Percentiles rank a stretch among this genome's conserved stretches.
phyloP scores from a whole-genome alignment of 2,888 invertebrate genomes.

The Byasa hedistus region DNA sequence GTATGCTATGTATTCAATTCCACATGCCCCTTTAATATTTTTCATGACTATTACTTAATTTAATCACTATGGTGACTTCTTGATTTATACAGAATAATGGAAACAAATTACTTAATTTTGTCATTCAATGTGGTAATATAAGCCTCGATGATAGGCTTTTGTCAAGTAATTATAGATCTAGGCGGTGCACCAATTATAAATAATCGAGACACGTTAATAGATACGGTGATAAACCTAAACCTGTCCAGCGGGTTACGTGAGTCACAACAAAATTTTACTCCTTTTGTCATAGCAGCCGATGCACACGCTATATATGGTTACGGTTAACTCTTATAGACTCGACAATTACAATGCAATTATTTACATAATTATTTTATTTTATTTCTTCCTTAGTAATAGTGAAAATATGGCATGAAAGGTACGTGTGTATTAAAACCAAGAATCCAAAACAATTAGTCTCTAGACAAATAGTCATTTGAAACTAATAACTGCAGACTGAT shows the following conservation, averaged over 20 bases:
- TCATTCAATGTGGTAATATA: slow-evolving; percentile 26
- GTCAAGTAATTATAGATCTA: slow-evolving; percentile 18
- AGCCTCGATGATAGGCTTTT: slow-evolving; percentile 18
- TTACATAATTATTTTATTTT: background rate
- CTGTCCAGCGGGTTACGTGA: slow-evolving; percentile 11
- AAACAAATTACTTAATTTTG: slow-evolving; percentile 34
- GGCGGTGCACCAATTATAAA: slow-evolving; percentile 21
- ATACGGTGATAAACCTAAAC: slow-evolving; percentile 18
- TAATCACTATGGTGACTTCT: slow-evolving; percentile 40
- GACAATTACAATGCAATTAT: background rate
- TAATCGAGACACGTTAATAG: slow-evolving; percentile 20
- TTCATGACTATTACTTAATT: slow-evolving; percentile 36
- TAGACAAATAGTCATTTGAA: too few relatives aligned
- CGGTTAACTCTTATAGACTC: background rate
- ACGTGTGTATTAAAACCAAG: too few relatives aligned
- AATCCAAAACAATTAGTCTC: too few relatives aligned
- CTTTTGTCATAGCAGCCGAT: slow-evolving; percentile 17
- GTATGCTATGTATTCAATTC: slow-evolving; percentile 58
- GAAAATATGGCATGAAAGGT: background rate
- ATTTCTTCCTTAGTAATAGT: background rate
- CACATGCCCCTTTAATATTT: slow-evolving; percentile 59
- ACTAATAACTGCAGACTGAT: too few relatives aligned
- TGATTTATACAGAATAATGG: too few relatives aligned
- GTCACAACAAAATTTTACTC: slow-evolving; percentile 19
- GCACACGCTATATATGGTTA: background rate